These are phyloP conservation scores for Semnornis frantzii DNA, from an alignment of 2,113 vertebrate genomes.

Conservation along the genomic window DNA sequence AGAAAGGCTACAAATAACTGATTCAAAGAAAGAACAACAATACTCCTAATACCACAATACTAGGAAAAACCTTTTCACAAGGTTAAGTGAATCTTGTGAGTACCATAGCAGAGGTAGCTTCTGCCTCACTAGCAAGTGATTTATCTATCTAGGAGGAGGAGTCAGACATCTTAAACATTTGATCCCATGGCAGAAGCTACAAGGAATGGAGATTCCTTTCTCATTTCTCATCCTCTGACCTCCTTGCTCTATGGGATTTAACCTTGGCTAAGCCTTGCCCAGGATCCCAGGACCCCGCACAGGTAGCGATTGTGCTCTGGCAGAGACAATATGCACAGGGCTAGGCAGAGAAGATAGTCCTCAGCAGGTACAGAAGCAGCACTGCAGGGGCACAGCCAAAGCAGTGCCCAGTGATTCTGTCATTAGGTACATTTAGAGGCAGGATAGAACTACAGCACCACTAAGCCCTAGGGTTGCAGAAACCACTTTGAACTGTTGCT, in stretches of 20 bases:
- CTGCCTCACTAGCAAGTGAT: not conserved
- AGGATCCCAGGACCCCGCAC: too few species aligned
- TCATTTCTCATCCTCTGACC: not conserved
- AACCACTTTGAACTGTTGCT: not conserved
- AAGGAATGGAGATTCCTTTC: not conserved
- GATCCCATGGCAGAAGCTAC: not conserved
- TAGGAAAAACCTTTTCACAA: not conserved
- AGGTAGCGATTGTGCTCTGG: not conserved
- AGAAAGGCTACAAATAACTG: not conserved
- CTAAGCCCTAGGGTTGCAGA: not conserved
- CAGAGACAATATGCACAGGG: rapidly evolving
- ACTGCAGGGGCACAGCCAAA: not conserved
- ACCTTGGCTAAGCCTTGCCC: too few species aligned
- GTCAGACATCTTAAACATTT: not conserved
- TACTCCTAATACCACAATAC: not conserved
- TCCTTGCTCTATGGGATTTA: too few species aligned
- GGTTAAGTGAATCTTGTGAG: not conserved
- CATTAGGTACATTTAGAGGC: not conserved
- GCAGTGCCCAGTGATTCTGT: not conserved
- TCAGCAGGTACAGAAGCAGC: not conserved
- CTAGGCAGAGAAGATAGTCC: not conserved
- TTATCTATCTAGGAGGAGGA: not conserved
- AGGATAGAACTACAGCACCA: not conserved
- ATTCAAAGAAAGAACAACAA: not conserved
- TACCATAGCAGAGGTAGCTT: not conserved